These are phyloP conservation scores for Sylvilagus floridanus DNA, from an alignment of 2,797 vertebrate species.

Conservation along the genomic window DNA sequence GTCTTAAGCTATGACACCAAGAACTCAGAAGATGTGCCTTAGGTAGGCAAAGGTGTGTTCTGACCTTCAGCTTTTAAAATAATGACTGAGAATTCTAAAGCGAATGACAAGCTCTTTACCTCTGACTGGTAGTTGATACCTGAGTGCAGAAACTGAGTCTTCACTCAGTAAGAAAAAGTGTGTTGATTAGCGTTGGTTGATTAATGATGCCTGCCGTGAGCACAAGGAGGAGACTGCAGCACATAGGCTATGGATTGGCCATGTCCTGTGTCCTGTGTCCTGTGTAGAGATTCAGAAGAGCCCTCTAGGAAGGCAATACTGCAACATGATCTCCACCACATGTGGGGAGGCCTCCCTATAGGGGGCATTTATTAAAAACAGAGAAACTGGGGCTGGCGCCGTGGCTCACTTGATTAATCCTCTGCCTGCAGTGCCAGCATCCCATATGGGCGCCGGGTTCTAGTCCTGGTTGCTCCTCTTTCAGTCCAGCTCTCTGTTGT, in stretches of 20 bases:
- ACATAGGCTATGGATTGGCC: fast-evolving
- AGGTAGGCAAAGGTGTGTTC: not conserved
- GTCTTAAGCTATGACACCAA: not conserved
- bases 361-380: not conserved
- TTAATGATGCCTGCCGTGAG: too few species aligned
- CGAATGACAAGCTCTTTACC: not conserved
- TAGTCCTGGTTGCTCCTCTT: too few species aligned
- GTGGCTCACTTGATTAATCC: too few species aligned
- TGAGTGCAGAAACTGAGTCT: not conserved
- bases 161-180: not conserved
- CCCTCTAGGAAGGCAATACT: not conserved
- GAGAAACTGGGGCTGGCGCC: not conserved
- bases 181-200: not conserved
- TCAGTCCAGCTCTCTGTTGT: too few species aligned
- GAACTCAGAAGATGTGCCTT: not conserved
- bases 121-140: not conserved
- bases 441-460: too few species aligned
- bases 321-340: not conserved
- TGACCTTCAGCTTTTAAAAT: not conserved
- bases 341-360: not conserved
- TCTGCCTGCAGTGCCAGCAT: too few species aligned
- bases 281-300: not conserved
- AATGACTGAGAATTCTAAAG: not conserved
- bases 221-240: not conserved
- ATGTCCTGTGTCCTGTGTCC: not conserved